Evolutionary conservation across 2,888 invertebrate genomes (phyloP), one percentile per base, ranked within the genome.

Genomic region (Tanytarsus gracilentus): DNA sequence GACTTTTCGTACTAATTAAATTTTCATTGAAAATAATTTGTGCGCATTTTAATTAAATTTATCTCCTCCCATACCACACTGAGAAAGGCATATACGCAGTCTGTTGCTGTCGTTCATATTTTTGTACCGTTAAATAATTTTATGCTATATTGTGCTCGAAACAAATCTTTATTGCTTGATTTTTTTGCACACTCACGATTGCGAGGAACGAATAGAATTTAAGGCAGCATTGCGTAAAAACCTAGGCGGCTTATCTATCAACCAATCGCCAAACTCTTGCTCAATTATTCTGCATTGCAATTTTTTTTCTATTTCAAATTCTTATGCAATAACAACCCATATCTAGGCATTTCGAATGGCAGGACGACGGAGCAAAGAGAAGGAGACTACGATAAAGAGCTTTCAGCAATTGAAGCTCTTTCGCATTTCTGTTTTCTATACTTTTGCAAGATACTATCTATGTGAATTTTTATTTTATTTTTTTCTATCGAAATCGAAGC

Each of bases 191-290:
- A n/a, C n/a, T n/a, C n/a, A n/a, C n/a, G n/a, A n/a, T n/a, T n/a
- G n/a, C n/a, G 23, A 44, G 23, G 44, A 44, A 44, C 44, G 44
- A 44, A 44, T 44, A 23, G 18, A 44, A 44, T 44, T 44, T 18
- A 44, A 44, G 23, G 44, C 44, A 44, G 44, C 44, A 44, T 44
- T 44, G 44, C 44, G 44, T 44, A 44, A 44, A 44, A 44, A 23
- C 44, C 44, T 44, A 44, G 23, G 23, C 44, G 18, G 44, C 44
- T 44, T 44, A 44, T 44, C 44, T 44, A 16, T 53, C 53, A 25
- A 39, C 53, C 53, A 53, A 53, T 53, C 53, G 39, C 53, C 52
- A 36, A 50, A 53, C 30, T n/a, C n/a, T 53, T 29, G 50, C 27
- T 50, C 50, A 50, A 50, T 50, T 53, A 36, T 53, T 21, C 25